Conservation (phyloP, 2,888 invertebrate genomes). For the Tipula confusa region DNA sequence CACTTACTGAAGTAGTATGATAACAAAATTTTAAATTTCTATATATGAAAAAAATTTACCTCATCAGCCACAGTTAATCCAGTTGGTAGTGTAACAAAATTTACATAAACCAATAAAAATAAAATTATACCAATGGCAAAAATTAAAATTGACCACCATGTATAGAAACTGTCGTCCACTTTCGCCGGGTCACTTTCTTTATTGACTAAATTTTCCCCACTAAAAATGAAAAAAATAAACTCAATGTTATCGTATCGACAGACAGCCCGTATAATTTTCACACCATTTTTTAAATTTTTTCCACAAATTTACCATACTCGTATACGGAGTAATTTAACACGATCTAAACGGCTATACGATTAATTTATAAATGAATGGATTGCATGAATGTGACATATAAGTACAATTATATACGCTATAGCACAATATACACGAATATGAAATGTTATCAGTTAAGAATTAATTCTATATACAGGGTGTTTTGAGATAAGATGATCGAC, state of each 20-base stretch:
- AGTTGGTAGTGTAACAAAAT: not conserved
- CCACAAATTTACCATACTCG: not conserved
- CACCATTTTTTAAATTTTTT: not conserved
- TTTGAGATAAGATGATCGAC: not conserved
- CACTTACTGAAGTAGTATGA: not conserved
- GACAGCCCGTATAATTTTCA: not conserved
- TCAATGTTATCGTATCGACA: not conserved
- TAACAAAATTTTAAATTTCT: not conserved
- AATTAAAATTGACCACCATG: not conserved
- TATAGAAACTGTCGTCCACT: not conserved
- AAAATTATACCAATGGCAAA: not conserved
- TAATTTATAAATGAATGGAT: too few relatives aligned
- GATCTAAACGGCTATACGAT: not conserved
- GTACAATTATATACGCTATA: not conserved
- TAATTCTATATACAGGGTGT: not conserved
- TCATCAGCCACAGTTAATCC: not conserved
- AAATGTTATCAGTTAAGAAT: not conserved
- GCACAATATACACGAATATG: not conserved
- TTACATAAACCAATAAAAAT: constrained; percentile 15
- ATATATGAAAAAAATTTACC: too few relatives aligned
- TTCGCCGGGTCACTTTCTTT: not conserved
- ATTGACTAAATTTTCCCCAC: not conserved
- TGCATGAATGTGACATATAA: too few relatives aligned
- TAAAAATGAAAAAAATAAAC: not conserved
- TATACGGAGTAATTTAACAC: too few relatives aligned